Evolutionary conservation across 2,113 vertebrate species (phyloP).

Genomic region (Rostratula benghalensis): DNA sequence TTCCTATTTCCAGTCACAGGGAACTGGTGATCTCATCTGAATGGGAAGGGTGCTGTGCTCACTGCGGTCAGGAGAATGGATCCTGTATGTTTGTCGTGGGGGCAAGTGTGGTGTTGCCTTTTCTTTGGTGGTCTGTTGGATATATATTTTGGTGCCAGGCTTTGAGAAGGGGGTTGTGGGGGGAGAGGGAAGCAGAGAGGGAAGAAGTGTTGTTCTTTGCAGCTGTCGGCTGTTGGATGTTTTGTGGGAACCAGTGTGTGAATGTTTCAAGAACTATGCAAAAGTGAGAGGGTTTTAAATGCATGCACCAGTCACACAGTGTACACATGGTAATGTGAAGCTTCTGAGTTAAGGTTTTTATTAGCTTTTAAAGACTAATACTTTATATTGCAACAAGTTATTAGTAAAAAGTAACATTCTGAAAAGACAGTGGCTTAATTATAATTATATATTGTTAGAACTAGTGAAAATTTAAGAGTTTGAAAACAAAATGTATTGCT

Average conservation of each 20-base stretch:
- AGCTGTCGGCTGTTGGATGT: neutral
- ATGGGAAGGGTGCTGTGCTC: neutral
- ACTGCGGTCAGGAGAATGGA: neutral
- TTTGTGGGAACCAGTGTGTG: neutral
- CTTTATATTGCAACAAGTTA: neutral
- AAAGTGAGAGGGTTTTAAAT: neutral
- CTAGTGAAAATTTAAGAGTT: neutral
- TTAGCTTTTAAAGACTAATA: neutral
- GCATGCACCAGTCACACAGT: fast-evolving
- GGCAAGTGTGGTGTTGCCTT: neutral
- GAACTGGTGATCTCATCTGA: neutral
- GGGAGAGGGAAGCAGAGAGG: neutral
- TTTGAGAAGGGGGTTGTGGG: neutral
- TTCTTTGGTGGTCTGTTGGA: neutral
- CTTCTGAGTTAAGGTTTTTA: neutral
- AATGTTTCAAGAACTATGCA: neutral
- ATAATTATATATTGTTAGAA: neutral
- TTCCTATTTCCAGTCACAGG: fast-evolving
- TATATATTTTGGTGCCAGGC: neutral
- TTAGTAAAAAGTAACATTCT: neutral
- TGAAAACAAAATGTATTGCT: neutral
- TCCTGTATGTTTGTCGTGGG: neutral
- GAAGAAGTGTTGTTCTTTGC: neutral
- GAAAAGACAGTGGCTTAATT: neutral
- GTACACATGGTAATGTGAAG: neutral